Conservation (phyloP, 2,888 invertebrate genomes). For the Epinotia nisella region DNA sequence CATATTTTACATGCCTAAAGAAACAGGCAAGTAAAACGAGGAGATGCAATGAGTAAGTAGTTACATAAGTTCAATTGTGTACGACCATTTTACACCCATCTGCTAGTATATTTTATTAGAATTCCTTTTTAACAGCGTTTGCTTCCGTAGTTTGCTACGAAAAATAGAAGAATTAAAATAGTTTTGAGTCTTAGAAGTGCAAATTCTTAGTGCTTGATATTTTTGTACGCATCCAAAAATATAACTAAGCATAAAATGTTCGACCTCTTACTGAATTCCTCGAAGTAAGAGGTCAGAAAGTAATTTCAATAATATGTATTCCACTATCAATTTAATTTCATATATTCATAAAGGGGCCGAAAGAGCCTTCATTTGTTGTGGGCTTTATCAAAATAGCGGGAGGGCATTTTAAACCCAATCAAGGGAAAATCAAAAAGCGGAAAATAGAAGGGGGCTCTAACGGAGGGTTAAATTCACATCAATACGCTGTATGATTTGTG, state of each 20-base stretch:
- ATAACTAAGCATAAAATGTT: not conserved
- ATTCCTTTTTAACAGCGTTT: not conserved
- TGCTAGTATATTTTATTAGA: not conserved
- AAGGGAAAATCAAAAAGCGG: conserved; percentile 83
- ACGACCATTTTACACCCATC: not conserved
- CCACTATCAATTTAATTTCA: conserved; percentile 56
- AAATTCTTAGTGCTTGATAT: not conserved
- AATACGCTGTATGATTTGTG: conserved; percentile 81
- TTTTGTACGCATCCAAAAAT: not conserved
- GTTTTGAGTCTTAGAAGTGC: not conserved
- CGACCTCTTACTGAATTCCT: not conserved
- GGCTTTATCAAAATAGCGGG: conserved; percentile 75
- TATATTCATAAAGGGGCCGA: conserved; percentile 64
- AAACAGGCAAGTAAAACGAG: not conserved
- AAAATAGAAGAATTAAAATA: no score
- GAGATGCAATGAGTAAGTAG: not conserved
- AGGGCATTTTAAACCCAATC: conserved; percentile 83
- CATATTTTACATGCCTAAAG: not conserved
- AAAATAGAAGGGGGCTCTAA: conserved; percentile 78
- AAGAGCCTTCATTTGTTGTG: conserved; percentile 67
- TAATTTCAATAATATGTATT: conserved; percentile 7
- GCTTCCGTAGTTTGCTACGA: no score
- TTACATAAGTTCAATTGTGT: not conserved
- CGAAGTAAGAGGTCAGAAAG: not conserved
- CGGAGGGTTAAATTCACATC: conserved; percentile 82